These are phyloP conservation scores for Meliscaeva auricollis DNA, from an alignment of 2,888 invertebrate genomes.

Conservation along the genomic window DNA sequence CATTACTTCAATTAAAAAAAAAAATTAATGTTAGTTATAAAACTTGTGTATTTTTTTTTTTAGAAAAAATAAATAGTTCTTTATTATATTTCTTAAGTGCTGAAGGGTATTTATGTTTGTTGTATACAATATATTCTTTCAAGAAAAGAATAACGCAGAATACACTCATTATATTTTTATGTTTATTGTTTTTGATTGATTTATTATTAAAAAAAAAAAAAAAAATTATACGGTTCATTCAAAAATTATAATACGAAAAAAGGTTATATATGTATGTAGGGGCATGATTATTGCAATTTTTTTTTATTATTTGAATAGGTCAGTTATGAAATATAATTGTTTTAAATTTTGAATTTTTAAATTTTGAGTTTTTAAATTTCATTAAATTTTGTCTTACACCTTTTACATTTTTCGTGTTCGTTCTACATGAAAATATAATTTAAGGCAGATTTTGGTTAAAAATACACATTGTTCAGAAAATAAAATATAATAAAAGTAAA, in stretches of 20 bases:
- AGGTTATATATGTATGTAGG: not conserved
- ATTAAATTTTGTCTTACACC: slow-evolving; percentile 67
- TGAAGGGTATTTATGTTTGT: slow-evolving; percentile 59
- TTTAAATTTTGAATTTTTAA: slow-evolving; percentile 54
- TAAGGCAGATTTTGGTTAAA: slow-evolving; percentile 88
- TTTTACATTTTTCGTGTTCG: slow-evolving; percentile 69
- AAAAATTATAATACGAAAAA: slow-evolving; percentile 9
- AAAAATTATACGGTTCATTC: slow-evolving; percentile 22
- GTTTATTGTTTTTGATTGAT: slow-evolving; percentile 75
- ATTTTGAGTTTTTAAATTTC: slow-evolving; percentile 79
- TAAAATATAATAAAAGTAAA: slow-evolving; percentile 64
- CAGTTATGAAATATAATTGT: slow-evolving; percentile 47
- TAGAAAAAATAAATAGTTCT: slow-evolving; percentile 54
- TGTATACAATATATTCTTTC: slow-evolving; percentile 44
- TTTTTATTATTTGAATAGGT: slow-evolving; percentile 44
- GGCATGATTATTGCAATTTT: slow-evolving; percentile 46
- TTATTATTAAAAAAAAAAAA: too few species aligned
- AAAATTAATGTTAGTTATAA: slow-evolving; percentile 45
- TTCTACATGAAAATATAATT: slow-evolving; percentile 87
- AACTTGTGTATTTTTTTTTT: slow-evolving; percentile 41
- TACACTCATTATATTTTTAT: slow-evolving; percentile 79
- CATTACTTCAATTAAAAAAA: slow-evolving; percentile 43
- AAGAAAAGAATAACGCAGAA: slow-evolving; percentile 80
- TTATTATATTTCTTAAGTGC: slow-evolving; percentile 69
- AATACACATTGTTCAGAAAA: slow-evolving; percentile 84